phyloP scores from a whole-genome alignment of 2,888 invertebrate genomes.

The Auanema freiburgensis region DNA sequence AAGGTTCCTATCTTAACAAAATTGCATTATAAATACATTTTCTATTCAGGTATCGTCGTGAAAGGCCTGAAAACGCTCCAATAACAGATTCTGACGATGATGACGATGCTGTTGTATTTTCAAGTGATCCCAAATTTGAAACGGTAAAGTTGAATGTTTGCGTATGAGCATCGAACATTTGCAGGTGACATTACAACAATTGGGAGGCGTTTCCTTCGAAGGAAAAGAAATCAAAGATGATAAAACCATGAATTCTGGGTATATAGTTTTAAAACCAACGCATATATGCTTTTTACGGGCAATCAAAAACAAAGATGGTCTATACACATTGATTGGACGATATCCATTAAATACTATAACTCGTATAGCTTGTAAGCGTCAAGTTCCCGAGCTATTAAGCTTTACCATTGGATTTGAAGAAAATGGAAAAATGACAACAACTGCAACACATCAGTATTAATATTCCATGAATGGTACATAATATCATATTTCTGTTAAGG shows the following conservation, averaged over 20 bases:
- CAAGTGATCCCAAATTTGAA: too few relatives aligned
- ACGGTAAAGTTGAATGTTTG: too few relatives aligned
- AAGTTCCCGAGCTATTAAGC: constrained; percentile 91
- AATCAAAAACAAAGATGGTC: constrained; percentile 2
- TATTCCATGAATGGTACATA: background rate
- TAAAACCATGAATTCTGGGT: constrained; percentile 31
- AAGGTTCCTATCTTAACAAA: too few relatives aligned
- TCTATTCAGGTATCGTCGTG: too few relatives aligned
- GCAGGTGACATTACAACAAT: too few relatives aligned
- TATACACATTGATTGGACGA: constrained; percentile 81
- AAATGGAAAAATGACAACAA: constrained; percentile 54
- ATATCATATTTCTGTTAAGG: constrained; percentile 24
- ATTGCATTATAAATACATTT: too few relatives aligned
- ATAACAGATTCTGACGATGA: too few relatives aligned
- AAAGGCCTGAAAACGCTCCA: too few relatives aligned
- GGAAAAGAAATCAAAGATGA: constrained; percentile 74
- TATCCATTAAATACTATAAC: constrained; percentile 87
- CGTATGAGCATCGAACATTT: too few relatives aligned
- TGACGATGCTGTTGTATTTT: too few relatives aligned
- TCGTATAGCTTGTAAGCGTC: constrained; percentile 93
- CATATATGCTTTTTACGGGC: constrained; percentile 55
- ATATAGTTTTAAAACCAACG: constrained; percentile 55
- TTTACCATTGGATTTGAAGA: constrained; percentile 70
- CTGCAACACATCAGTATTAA: constrained; percentile 46
- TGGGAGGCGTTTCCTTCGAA: too few relatives aligned